Evolutionary conservation across 2,797 vertebrate genomes (phyloP).

Genomic region (Sebastes umbrosus): DNA sequence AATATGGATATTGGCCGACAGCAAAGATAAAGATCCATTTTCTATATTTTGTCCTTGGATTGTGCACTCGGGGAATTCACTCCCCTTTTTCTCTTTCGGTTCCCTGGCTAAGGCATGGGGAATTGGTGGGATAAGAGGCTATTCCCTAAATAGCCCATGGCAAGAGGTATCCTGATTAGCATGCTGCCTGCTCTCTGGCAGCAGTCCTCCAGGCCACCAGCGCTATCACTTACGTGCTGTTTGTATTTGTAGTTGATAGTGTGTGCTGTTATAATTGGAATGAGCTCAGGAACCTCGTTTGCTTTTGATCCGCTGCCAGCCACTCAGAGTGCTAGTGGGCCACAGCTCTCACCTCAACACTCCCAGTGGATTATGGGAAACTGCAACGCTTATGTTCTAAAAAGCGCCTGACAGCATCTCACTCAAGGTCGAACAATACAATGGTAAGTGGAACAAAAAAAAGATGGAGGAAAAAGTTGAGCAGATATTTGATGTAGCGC

Average conservation of each 20-base stretch:
- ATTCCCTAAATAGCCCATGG: slow-evolving; percentile 88
- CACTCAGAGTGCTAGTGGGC: slow-evolving; percentile 81
- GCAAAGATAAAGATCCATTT: slow-evolving; percentile 86
- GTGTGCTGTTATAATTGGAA: slow-evolving; percentile 87
- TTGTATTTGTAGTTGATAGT: slow-evolving; percentile 89
- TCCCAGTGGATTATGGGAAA: slow-evolving; percentile 82
- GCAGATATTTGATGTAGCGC: slow-evolving; percentile 70
- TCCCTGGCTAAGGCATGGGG: slow-evolving; percentile 78
- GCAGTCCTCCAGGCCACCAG: slow-evolving; percentile 85
- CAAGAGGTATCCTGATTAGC: slow-evolving; percentile 89
- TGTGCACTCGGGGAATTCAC: slow-evolving; percentile 79
- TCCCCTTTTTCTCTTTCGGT: slow-evolving; percentile 77
- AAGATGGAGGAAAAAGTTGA: slow-evolving; percentile 64
- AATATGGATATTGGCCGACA: slow-evolving; percentile 86
- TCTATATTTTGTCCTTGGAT: slow-evolving; percentile 88
- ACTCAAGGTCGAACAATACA: slow-evolving; percentile 84
- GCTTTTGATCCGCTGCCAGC: slow-evolving; percentile 87
- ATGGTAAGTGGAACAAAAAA: slow-evolving; percentile 56
- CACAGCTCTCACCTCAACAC: slow-evolving; percentile 79
- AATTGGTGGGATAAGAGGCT: slow-evolving; percentile 86
- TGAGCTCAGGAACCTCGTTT: slow-evolving; percentile 85
- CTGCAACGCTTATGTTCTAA: slow-evolving; percentile 83
- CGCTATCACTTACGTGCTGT: slow-evolving; percentile 88
- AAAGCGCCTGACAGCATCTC: slow-evolving; percentile 81
- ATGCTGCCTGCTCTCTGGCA: slow-evolving; percentile 85